Percentiles rank a stretch among this genome's conserved stretches.
Conservation (phyloP, 2,797 vertebrate genomes). For the Anguilla obscura region DNA sequence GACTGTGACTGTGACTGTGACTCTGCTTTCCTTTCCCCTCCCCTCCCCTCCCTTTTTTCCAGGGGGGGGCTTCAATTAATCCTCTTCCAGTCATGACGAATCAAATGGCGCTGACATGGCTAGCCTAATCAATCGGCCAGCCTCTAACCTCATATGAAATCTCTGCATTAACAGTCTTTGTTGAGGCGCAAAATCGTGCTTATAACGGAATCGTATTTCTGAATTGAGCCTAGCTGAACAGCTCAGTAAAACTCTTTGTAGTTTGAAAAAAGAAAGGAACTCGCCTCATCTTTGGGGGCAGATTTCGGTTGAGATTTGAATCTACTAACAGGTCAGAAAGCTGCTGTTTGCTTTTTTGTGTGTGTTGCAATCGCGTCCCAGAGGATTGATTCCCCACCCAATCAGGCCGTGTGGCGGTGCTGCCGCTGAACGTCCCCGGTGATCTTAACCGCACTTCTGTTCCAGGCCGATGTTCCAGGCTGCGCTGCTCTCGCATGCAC, state of each 20-base stretch:
- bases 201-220: not conserved
- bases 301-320: not conserved
- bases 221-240: not conserved
- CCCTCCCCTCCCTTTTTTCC: not conserved
- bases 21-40: slow-evolving; percentile 45
- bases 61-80: not conserved
- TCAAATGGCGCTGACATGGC: slow-evolving; percentile 10
- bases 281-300: not conserved
- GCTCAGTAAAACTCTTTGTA: not conserved
- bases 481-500: not conserved
- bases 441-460: not conserved
- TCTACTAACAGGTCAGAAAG: not conserved
- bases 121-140: slow-evolving; percentile 53
- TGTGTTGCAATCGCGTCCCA: not conserved
- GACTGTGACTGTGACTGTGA: slow-evolving; percentile 5
- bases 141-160: slow-evolving; percentile 50
- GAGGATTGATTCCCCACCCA: slow-evolving; percentile 18
- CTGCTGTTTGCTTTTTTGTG: not conserved
- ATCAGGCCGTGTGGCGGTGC: not conserved
- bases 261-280: not conserved
- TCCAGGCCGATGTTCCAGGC: not conserved
- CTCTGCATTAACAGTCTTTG: not conserved
- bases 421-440: not conserved
- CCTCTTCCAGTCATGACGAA: slow-evolving; percentile 43
- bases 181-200: too few relatives aligned